phyloP scores from a whole-genome alignment of 2,888 invertebrate species.

The Drosophila rellima region DNA sequence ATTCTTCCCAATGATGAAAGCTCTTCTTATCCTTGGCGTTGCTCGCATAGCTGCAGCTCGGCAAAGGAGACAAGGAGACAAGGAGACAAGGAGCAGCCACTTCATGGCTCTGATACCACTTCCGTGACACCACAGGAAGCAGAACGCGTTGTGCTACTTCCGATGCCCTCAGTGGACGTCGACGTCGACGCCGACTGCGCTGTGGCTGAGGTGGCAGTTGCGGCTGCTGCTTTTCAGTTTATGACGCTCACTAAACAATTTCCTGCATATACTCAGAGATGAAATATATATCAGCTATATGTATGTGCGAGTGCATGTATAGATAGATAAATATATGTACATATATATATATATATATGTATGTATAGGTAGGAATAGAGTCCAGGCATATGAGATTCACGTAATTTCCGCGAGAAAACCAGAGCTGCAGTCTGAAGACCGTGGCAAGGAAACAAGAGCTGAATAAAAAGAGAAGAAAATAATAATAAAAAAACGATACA shows the following conservation, averaged over 20 bases:
- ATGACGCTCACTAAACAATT: conserved; percentile 78
- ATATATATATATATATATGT: conserved; percentile 7
- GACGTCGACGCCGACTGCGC: conserved; percentile 22
- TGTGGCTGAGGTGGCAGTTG: conserved; percentile 1
- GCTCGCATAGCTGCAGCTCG: conserved; percentile 5
- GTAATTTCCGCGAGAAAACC: conserved; percentile 74
- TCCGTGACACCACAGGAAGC: conserved; percentile 69
- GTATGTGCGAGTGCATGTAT: background rate
- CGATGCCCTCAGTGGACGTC: conserved; percentile 38
- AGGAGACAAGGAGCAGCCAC: conserved; percentile 32
- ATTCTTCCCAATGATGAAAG: conserved; percentile 6
- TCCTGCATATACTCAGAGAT: conserved; percentile 65
- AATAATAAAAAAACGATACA: conserved; percentile 23
- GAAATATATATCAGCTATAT: conserved; percentile 12
- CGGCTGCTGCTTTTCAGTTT: conserved; percentile 41
- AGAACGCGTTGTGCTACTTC: conserved; percentile 70
- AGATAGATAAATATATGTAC: conserved; percentile 12
- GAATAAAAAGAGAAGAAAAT: background rate
- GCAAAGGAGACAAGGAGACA: conserved; percentile 20
- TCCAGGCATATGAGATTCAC: conserved; percentile 33
- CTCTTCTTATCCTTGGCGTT: conserved; percentile 21
- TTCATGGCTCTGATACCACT: conserved; percentile 56
- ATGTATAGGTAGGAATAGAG: conserved; percentile 16
- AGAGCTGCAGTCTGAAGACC: conserved; percentile 41
- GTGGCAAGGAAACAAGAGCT: conserved; percentile 49